phyloP scores from a whole-genome alignment of 2,113 vertebrate species.

The Anhinga rufa region DNA sequence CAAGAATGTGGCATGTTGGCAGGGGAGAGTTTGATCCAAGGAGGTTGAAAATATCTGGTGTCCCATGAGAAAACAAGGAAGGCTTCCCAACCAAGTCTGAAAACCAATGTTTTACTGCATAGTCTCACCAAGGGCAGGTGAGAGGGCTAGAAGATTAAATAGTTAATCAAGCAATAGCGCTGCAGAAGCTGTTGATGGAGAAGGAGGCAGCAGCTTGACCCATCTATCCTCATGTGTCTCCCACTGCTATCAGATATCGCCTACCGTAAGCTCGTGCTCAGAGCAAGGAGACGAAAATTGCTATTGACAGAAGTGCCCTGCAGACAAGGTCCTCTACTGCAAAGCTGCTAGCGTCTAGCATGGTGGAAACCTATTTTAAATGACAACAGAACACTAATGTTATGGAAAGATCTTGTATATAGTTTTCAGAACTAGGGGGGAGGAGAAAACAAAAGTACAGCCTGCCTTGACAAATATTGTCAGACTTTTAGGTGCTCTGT shows the following conservation, averaged over 20 bases:
- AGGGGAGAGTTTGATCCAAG: neutral
- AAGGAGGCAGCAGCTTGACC: neutral
- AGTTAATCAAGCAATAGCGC: neutral
- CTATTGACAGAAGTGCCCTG: neutral
- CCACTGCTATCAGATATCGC: neutral
- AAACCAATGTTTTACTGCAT: neutral
- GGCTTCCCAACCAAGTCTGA: neutral
- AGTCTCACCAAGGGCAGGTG: neutral
- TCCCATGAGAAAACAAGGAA: neutral
- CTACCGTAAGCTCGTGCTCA: neutral
- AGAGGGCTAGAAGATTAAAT: neutral
- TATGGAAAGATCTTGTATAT: neutral
- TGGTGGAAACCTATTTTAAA: neutral
- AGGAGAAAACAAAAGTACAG: neutral
- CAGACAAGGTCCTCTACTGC: constrained; percentile 36
- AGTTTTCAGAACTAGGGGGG: neutral
- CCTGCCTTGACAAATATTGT: neutral
- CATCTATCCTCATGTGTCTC: neutral
- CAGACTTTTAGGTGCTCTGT: neutral
- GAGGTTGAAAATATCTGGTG: neutral
- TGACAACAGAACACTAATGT: neutral
- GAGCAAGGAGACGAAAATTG: neutral
- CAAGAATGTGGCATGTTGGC: neutral
- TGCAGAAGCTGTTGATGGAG: neutral
- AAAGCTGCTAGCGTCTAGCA: neutral